Conservation (phyloP, 2,113 vertebrate species). For the Edolisoma coerulescens region DNA sequence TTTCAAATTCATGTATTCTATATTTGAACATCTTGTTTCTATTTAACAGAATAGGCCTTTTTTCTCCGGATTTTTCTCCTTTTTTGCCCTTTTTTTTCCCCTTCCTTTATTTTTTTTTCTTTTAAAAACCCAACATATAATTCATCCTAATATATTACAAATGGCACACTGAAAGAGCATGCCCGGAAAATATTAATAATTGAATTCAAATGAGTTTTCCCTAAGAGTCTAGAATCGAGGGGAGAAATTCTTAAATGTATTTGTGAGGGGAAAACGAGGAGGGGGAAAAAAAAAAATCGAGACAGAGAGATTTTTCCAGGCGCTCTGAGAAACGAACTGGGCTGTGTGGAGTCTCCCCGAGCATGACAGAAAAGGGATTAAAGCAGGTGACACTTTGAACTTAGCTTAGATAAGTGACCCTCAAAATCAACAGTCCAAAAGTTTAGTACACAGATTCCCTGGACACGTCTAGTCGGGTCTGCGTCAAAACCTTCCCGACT, state of each 20-base stretch:
- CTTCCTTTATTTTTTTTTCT: background rate
- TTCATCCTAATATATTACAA: constrained; percentile 62
- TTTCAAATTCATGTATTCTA: constrained; percentile 53
- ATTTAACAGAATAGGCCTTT: constrained; percentile 48
- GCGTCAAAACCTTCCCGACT: constrained; percentile 57
- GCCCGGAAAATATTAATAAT: constrained; percentile 64
- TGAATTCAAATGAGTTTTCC: constrained; percentile 58
- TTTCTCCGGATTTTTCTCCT: background rate
- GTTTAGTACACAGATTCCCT: constrained; percentile 68
- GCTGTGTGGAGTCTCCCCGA: constrained; percentile 48
- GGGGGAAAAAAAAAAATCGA: background rate
- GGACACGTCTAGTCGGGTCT: constrained; percentile 60
- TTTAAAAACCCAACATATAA: constrained; percentile 7
- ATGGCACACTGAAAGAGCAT: constrained; percentile 30
- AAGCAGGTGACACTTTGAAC: constrained; percentile 72
- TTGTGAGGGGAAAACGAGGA: background rate
- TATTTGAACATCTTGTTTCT: constrained; percentile 69
- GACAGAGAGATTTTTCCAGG: background rate
- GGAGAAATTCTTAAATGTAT: background rate
- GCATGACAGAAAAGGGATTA: constrained; percentile 66
- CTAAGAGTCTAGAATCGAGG: background rate
- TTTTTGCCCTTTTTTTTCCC: fast-evolving
- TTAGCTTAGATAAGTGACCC: constrained; percentile 70
- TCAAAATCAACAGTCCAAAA: constrained; percentile 72
- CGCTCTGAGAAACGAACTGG: background rate